Conservation (phyloP, 2,888 invertebrate genomes). For the Scaptodrosophila latifasciaeformis region DNA sequence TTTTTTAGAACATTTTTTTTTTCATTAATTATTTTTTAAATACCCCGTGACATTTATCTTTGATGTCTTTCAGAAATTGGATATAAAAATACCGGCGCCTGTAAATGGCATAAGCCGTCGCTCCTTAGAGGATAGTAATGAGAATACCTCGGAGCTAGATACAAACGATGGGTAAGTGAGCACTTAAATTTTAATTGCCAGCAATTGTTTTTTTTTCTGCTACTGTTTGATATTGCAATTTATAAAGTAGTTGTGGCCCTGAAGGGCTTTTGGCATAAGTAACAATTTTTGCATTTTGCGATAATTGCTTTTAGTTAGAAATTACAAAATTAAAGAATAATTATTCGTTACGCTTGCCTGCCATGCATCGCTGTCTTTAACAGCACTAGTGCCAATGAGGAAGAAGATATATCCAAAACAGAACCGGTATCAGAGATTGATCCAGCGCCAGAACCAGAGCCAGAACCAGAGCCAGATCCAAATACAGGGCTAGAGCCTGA, state of each 20-base stretch:
- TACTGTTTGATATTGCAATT: background rate
- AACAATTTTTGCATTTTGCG: slow-evolving; percentile 59
- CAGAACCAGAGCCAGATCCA: slow-evolving; percentile 22
- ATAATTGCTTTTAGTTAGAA: too few species aligned
- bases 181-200: slow-evolving; percentile 37
- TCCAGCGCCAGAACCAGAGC: slow-evolving; percentile 48
- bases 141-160: slow-evolving; percentile 72
- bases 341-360: background rate
- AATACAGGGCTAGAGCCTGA: too few species aligned
- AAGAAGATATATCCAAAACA: slow-evolving; percentile 56
- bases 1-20: too few species aligned
- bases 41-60: background rate
- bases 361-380: background rate
- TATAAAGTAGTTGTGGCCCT: too few species aligned
- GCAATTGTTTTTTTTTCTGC: background rate
- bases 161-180: slow-evolving; percentile 69
- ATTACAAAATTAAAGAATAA: background rate
- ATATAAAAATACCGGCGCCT: slow-evolving; percentile 54
- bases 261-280: slow-evolving; percentile 45
- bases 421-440: slow-evolving; percentile 23
- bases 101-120: slow-evolving; percentile 62
- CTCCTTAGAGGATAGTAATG: slow-evolving; percentile 66
- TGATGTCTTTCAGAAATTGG: slow-evolving; percentile 52
- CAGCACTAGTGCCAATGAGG: slow-evolving; percentile 60
- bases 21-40: too few species aligned